Evolutionary conservation across 2,797 vertebrate species (phyloP).

Genomic region (Paramormyrops hopkinsi): DNA sequence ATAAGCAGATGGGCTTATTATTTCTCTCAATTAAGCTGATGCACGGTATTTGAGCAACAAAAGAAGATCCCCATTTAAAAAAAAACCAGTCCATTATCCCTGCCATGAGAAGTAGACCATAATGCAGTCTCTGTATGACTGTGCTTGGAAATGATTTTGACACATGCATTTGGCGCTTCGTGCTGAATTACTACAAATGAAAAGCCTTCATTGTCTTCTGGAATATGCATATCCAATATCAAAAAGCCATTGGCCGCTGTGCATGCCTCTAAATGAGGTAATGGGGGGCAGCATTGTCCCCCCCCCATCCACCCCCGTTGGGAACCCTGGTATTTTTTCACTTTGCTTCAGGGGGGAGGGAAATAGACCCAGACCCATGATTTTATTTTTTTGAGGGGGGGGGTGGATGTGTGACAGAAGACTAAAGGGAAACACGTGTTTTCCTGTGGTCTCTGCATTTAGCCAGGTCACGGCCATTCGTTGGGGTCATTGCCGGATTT

Average conservation of each 20-base stretch:
- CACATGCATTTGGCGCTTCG: background rate
- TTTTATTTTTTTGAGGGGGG: background rate
- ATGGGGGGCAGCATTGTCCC: conserved; percentile 1
- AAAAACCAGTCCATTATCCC: background rate
- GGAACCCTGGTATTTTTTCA: conserved; percentile 18
- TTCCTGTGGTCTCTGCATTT: conserved; percentile 15
- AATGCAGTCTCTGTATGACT: background rate
- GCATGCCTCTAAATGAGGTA: background rate
- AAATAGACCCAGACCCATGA: conserved; percentile 14
- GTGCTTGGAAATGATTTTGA: conserved; percentile 11
- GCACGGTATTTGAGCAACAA: background rate
- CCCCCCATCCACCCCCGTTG: background rate
- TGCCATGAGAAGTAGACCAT: background rate
- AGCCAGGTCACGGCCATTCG: conserved; percentile 16
- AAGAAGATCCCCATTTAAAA: background rate
- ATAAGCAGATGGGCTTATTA: background rate
- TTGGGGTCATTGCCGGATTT: background rate
- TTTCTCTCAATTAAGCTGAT: conserved; percentile 6
- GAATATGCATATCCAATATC: conserved; percentile 11
- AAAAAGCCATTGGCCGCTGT: background rate
- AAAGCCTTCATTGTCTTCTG: conserved; percentile 6
- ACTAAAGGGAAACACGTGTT: conserved; percentile 42
- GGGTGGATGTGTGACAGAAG: conserved; percentile 24
- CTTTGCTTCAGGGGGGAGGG: background rate
- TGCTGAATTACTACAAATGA: background rate